Base-by-base conservation (phyloP, 2,888 invertebrate genomes). In the Ceraclea dissimilis region DNA sequence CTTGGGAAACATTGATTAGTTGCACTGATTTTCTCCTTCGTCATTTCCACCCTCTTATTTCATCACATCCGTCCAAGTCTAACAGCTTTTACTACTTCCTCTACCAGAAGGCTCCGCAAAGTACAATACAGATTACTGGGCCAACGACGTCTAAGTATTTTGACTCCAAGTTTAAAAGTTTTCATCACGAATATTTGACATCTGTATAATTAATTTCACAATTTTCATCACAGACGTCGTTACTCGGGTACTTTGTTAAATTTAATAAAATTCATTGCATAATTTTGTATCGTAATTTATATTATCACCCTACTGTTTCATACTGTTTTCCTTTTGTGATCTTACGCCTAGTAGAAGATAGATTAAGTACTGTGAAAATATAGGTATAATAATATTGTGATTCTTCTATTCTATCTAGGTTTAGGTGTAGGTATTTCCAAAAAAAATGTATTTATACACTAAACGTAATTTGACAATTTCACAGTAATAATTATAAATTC, bases 151-250 rank as follows among this genome's bases (percentile, higher is more conserved):
- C 22, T 44, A 48, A 51, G 52, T 48, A 47, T 39, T 46, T 39
- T 55, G 52, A 17, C 34, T 48, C 49, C 49, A 52, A 55, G 56
- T 44, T 56, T 39, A 13, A 58, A 60, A 60, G 54, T 60, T 60
- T n/a, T 60, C 60, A 58, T 56, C 57, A 58, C 53, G 39, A 46
- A 56, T 49, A 56, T 58, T 57, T 60, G 58, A 58, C 60, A 56
- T 56, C 58, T 43, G 49, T 46, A 52, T 60, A 60, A 60, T 60
- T 57, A 60, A 60, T 60, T 60, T 58, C 49, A 49, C 44, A 58
- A 50, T 54, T 54, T 54, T 54, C 48, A 54, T 54, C 49, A 44
- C 22, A 49, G 18, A 5, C 13, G 16, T 16, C 39, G 39, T 39
- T 13, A 39, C 16, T 39, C 13, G 39, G 13, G 16, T 39, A 13